These are phyloP conservation scores for Parazoanthus atlanticus DNA, from an alignment of 92 coral and sea anemone species.

Conservation along the genomic window DNA sequence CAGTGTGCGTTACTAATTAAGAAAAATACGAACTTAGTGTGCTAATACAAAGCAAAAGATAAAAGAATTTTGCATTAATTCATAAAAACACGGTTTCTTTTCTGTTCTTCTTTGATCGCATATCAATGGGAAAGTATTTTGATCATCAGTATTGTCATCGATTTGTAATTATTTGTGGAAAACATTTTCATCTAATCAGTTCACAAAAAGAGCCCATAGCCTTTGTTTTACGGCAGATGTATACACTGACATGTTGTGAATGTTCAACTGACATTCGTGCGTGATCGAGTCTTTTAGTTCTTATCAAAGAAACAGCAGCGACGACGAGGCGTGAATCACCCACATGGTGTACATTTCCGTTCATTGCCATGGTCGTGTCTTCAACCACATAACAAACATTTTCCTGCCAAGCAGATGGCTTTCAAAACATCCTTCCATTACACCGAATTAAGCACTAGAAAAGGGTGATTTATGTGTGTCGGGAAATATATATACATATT, in stretches of 20 bases:
- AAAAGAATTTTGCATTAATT: neutral
- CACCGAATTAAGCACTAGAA: neutral
- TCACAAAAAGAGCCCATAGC: neutral
- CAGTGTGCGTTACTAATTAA: neutral
- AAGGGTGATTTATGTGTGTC: neutral
- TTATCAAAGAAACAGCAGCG: neutral
- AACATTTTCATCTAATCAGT: neutral
- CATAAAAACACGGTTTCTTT: neutral
- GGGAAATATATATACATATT: neutral
- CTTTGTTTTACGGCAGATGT: neutral
- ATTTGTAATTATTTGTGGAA: neutral
- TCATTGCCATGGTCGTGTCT: neutral
- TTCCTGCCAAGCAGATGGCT: neutral
- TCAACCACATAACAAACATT: neutral
- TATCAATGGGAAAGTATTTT: neutral
- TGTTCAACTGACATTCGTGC: neutral
- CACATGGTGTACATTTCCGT: neutral
- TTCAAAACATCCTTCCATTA: neutral
- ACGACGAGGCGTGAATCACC: neutral
- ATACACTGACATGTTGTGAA: neutral
- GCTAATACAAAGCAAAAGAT: neutral
- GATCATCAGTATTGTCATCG: neutral
- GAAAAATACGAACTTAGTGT: neutral
- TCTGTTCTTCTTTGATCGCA: neutral
- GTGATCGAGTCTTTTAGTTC: neutral